Percentiles rank a stretch among this genome's conserved stretches.
Conservation (phyloP, 1,140 invertebrate species). For the Drosophila fuyamai region DNA sequence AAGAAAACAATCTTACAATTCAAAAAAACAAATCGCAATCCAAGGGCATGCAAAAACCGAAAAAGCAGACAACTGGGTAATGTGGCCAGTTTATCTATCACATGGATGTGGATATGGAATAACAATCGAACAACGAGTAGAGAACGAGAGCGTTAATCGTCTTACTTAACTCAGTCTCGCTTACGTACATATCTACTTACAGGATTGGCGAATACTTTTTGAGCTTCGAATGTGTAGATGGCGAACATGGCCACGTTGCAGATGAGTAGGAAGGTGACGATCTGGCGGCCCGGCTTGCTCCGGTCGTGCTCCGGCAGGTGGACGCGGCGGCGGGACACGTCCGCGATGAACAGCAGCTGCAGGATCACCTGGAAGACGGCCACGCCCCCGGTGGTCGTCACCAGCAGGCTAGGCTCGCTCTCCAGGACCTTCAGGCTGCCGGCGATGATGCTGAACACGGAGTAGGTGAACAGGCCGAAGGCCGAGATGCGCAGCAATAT, state of each 20-base stretch:
- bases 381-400: constrained; percentile 94
- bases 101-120: constrained; percentile 7
- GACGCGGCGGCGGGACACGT: constrained; percentile 95
- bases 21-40: not conserved
- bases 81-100: not conserved
- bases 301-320: constrained; percentile 95
- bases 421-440: constrained; percentile 93
- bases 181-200: constrained; percentile 87
- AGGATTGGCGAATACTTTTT: constrained; percentile 95
- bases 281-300: constrained; percentile 96
- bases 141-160: constrained; percentile 82
- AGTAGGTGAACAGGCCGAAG: constrained; percentile 96
- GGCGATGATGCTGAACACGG: constrained; percentile 96
- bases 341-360: constrained; percentile 97
- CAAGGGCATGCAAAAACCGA: constrained; percentile 14
- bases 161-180: constrained; percentile 83
- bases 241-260: constrained; percentile 98
- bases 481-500: constrained; percentile 95
- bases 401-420: constrained; percentile 93
- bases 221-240: constrained; percentile 97
- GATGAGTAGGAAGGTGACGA: constrained; percentile 97
- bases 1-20: not conserved
- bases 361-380: constrained; percentile 94
- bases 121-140: constrained; percentile 47
- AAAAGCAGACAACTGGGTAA: not conserved